A percentile compares a stretch with the other conserved stretches of the same genome.
Evolutionary conservation across 2,888 invertebrate species (phyloP).

Genomic region (Tinea semifulvella): DNA sequence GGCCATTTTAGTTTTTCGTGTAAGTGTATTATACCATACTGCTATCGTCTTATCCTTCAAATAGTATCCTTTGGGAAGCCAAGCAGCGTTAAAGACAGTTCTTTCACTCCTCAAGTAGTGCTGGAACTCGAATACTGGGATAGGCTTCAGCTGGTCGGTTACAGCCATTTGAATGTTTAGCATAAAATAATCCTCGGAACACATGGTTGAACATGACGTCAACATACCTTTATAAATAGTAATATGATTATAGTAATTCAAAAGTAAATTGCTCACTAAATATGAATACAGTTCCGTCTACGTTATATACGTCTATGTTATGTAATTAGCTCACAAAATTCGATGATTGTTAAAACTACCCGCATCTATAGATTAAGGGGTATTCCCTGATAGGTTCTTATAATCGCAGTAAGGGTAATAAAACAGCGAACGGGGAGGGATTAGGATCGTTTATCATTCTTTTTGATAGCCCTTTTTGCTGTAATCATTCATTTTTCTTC

Average conservation of each 20-base stretch:
- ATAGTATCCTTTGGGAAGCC: no score
- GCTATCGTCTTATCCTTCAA: no score
- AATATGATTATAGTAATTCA: neutral
- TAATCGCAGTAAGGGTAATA: slow-evolving; percentile 61
- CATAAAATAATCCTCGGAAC: no score
- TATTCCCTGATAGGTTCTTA: slow-evolving; percentile 48
- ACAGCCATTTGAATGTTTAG: no score
- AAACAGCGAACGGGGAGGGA: slow-evolving; percentile 59
- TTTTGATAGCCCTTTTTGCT: slow-evolving; percentile 65
- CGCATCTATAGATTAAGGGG: neutral
- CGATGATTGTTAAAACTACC: neutral
- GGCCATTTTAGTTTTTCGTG: no score
- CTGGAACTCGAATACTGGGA: no score
- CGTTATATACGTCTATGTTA: no score
- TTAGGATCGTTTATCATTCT: slow-evolving; percentile 66
- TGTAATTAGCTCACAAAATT: neutral
- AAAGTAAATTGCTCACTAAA: neutral
- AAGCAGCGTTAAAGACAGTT: no score
- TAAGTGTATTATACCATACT: no score
- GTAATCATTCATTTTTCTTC: slow-evolving; percentile 67
- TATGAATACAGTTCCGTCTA: neutral
- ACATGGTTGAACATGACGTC: no score
- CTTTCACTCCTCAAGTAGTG: no score
- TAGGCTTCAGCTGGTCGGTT: no score
- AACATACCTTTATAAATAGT: neutral